Percentiles rank a stretch among this genome's conserved stretches.
Conservation (phyloP, 2,888 invertebrate species). For the Clistopyga incitator region DNA sequence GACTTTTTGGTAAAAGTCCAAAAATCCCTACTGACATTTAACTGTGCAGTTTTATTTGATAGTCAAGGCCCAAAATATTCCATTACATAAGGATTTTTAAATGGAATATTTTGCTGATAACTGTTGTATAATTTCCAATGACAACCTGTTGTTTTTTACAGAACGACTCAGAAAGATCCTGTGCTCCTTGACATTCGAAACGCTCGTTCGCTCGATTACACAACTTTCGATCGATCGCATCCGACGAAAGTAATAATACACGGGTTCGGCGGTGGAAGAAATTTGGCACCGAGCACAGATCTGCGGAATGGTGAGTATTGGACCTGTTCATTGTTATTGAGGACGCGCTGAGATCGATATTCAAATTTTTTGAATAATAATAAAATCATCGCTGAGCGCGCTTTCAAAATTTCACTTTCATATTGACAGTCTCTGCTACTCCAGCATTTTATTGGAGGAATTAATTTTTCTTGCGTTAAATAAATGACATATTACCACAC, state of each 20-base stretch:
- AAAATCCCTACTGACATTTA: too few species aligned
- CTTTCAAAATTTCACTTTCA: too few species aligned
- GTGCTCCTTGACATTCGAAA: constrained; percentile 90
- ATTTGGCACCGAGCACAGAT: constrained; percentile 93
- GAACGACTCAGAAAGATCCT: constrained; percentile 91
- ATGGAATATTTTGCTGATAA: neutral
- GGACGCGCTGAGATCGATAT: neutral
- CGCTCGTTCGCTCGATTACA: constrained; percentile 89
- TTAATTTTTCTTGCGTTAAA: too few species aligned
- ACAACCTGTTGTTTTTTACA: constrained; percentile 76
- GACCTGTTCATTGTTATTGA: neutral
- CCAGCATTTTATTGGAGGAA: too few species aligned
- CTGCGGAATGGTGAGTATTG: constrained; percentile 87
- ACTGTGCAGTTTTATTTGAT: neutral
- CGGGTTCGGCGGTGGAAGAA: constrained; percentile 94
- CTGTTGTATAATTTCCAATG: neutral
- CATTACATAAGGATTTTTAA: neutral
- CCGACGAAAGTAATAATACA: constrained; percentile 96
- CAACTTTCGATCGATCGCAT: constrained; percentile 91
- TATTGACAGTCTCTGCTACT: too few species aligned
- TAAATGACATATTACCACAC: too few species aligned
- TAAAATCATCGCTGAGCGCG: neutral
- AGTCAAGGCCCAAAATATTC: neutral
- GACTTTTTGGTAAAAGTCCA: too few species aligned
- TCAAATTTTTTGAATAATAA: neutral